Percentiles rank a stretch among this genome's conserved stretches.
These are phyloP conservation scores for Vanessa atalanta DNA, from an alignment of 1,140 invertebrate species.

Conservation along the genomic window DNA sequence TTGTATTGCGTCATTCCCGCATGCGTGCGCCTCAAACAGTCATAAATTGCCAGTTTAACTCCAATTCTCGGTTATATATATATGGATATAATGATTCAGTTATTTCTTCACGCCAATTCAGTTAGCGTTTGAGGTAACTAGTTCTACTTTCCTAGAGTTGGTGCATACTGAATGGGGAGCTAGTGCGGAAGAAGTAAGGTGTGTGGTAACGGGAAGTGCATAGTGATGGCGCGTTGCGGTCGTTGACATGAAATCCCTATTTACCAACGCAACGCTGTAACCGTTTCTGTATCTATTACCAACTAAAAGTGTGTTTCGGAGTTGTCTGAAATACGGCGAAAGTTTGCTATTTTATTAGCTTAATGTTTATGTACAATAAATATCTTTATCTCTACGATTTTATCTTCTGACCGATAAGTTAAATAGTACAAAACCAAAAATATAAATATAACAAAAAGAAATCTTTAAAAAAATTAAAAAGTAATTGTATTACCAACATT, in stretches of 20 bases:
- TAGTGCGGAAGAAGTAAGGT: slow-evolving; percentile 45
- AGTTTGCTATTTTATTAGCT: not conserved
- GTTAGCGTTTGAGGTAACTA: slow-evolving; percentile 15
- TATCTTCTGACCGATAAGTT: slow-evolving; percentile 16
- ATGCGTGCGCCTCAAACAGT: slow-evolving; percentile 42
- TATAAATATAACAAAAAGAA: not conserved
- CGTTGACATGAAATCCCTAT: slow-evolving; percentile 48
- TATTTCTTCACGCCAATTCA: slow-evolving; percentile 25
- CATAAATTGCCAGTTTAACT: slow-evolving; percentile 38
- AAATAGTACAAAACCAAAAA: not conserved
- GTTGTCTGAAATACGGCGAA: not conserved
- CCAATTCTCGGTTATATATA: slow-evolving; percentile 12
- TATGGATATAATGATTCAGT: slow-evolving; percentile 3
- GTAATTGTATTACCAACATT: no score
- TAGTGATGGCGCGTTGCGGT: slow-evolving; percentile 43
- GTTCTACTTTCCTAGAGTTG: slow-evolving; percentile 21
- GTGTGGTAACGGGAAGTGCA: slow-evolving; percentile 53
- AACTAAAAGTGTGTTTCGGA: not conserved
- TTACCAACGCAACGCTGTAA: slow-evolving; percentile 30
- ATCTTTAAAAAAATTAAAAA: not conserved
- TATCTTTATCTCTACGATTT: not conserved
- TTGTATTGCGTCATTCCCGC: slow-evolving; percentile 47
- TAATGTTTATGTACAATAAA: not conserved
- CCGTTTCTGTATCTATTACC: slow-evolving; percentile 21
- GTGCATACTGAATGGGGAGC: slow-evolving; percentile 28